phyloP scores from a whole-genome alignment of 1,140 invertebrate genomes.

The Aradophagus sp. region DNA sequence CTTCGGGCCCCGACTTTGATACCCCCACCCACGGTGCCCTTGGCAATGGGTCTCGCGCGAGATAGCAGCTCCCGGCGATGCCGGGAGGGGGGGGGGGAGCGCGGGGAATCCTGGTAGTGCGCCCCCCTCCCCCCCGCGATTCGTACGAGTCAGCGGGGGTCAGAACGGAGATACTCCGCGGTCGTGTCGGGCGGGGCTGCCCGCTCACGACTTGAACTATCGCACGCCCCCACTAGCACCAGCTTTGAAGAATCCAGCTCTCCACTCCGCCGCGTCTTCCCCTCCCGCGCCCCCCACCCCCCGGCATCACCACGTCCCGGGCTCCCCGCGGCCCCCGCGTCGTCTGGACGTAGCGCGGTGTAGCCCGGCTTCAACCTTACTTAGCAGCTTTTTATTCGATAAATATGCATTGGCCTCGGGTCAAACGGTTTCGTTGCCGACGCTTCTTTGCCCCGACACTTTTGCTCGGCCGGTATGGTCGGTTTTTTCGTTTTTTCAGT shows the following conservation, averaged over 20 bases:
- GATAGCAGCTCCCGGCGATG: conserved; percentile 31
- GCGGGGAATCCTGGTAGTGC: conserved; percentile 53
- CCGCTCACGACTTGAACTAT: conserved; percentile 76
- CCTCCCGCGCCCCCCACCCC: background rate
- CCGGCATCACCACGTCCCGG: background rate
- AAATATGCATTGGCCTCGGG: conserved; percentile 55
- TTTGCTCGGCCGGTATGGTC: conserved; percentile 16
- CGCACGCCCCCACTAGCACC: conserved; percentile 75
- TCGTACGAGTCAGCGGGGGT: conserved; percentile 71
- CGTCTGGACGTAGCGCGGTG: conserved; percentile 46
- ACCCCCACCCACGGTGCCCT: conserved; percentile 8
- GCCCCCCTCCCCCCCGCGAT: conserved; percentile 19
- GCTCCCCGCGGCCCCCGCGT: conserved; percentile 11
- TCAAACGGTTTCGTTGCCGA: conserved; percentile 56
- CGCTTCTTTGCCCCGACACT: too few relatives aligned
- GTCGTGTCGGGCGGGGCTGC: conserved; percentile 75
- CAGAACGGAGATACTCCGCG: conserved; percentile 73
- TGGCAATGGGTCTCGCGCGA: conserved; percentile 58
- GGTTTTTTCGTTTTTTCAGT: conserved; percentile 7
- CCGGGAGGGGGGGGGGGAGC: conserved; percentile 27
- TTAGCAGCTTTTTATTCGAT: conserved; percentile 54
- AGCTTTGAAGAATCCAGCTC: conserved; percentile 64
- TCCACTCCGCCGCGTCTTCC: conserved; percentile 37
- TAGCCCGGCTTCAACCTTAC: conserved; percentile 37
- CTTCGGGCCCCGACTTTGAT: conserved; percentile 17